Base-by-base conservation (phyloP, 2,888 invertebrate genomes). In the Schizotus pectinicornis region DNA sequence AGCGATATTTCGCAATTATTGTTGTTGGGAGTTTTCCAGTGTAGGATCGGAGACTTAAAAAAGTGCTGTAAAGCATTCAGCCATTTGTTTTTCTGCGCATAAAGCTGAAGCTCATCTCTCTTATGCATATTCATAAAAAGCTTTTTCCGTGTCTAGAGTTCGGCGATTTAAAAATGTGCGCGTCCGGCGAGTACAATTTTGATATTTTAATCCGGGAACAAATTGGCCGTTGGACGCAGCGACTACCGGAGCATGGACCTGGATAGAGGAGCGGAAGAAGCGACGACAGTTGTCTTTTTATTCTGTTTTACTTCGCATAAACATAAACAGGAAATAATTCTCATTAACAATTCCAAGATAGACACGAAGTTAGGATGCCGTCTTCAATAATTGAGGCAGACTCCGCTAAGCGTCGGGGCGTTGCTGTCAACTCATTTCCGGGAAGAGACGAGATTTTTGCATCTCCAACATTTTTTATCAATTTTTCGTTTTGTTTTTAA, bases 371-470 rank as follows among this genome's bases (percentile, higher is more conserved):
- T 52, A 56, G 62, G 62, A 62, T 56, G 62, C 56, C 46, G 59
- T 11, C 59, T 53, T 62, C 56, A 62, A 59, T 62, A 56, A 60
- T 60, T 60, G 60, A 60, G 48, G 45, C 50, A 13, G 48, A 36
- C 48, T 52, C 43, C 33, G 34, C 31, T 52, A 52, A 52, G 43
- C 31, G 34, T 12, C 37, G 52, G 43, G 37, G 48, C 47, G 39
- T 32, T 39, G 61, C 63, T 63, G 62, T 62, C 61, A 51, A 45
- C 61, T 67, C 66, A 67, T 67, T 67, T 67, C 67, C 67, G 57
- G 63, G 42, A 42, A 37, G 53, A 54, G 64, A 64, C 63, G 55
- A 49, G 62, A 64, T 66, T 67, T 67, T 66, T 66, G 58, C 53
- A 59, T 59, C 55, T 41, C 36, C 49, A 45, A 56, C 37, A 50